phyloP scores from a whole-genome alignment of 2,113 vertebrate species.

The Chauna torquata region DNA sequence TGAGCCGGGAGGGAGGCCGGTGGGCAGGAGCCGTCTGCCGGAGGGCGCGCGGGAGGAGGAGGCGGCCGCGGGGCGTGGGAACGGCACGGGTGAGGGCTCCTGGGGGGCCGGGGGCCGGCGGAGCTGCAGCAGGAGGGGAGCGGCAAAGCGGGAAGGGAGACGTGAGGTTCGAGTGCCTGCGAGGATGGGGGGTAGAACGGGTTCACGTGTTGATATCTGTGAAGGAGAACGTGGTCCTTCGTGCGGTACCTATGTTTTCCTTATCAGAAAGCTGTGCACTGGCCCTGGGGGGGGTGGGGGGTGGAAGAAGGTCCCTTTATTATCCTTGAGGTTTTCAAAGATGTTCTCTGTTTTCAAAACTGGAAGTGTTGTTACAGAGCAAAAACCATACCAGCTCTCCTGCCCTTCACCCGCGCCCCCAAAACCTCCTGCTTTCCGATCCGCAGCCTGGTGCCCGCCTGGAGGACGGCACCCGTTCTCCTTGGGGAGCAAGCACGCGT shows the following conservation, averaged over 20 bases:
- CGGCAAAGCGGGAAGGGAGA: background rate
- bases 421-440: background rate
- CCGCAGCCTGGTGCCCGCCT: background rate
- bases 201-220: no score
- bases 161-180: background rate
- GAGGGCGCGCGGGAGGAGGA: no score
- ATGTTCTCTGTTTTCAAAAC: background rate
- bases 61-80: no score
- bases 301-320: background rate
- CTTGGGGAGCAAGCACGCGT: no score
- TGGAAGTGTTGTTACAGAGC: background rate
- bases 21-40: no score
- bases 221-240: background rate
- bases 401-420: accelerated
- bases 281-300: background rate
- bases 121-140: no score
- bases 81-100: background rate
- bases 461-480: background rate
- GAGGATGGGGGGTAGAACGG: background rate
- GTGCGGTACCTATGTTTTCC: accelerated
- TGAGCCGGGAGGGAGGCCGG: no score
- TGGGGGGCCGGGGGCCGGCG: no score
- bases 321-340: background rate
- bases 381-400: background rate
- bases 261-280: background rate